These are phyloP conservation scores for Samia ricini DNA, from an alignment of 1,140 invertebrate genomes.

Conservation along the genomic window DNA sequence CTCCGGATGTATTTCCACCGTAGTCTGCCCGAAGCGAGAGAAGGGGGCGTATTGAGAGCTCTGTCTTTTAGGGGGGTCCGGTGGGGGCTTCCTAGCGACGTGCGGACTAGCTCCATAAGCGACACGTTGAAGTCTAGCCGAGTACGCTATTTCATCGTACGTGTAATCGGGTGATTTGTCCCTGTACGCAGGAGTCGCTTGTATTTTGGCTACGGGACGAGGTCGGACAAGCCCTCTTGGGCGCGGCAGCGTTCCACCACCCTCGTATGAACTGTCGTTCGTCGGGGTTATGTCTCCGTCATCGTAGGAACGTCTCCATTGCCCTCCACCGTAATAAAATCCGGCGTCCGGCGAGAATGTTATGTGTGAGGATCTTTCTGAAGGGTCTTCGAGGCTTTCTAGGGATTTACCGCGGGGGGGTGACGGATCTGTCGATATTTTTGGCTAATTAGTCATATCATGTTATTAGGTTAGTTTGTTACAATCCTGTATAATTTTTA, in stretches of 20 bases:
- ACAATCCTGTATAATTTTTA: too few species aligned
- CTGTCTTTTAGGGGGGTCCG: constrained; percentile 91
- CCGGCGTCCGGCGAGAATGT: constrained; percentile 80
- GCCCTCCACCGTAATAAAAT: constrained; percentile 75
- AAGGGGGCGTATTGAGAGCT: constrained; percentile 78
- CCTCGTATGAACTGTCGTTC: constrained; percentile 86
- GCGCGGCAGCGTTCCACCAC: constrained; percentile 90
- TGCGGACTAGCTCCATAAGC: constrained; percentile 79
- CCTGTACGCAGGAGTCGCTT: constrained; percentile 78
- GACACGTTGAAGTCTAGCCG: constrained; percentile 62
- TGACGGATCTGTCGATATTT: constrained; percentile 80
- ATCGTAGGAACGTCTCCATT: constrained; percentile 91
- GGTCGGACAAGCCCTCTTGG: constrained; percentile 89
- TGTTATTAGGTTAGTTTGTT: too few species aligned
- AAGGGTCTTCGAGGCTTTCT: constrained; percentile 87
- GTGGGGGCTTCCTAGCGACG: constrained; percentile 86
- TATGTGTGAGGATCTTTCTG: constrained; percentile 80
- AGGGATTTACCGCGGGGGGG: constrained; percentile 89
- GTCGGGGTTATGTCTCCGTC: constrained; percentile 94
- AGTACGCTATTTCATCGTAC: constrained; percentile 74
- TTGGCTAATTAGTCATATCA: neutral
- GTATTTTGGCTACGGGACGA: constrained; percentile 91
- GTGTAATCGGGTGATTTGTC: constrained; percentile 78
- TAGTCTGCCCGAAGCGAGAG: constrained; percentile 78
- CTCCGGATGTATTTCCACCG: constrained; percentile 82